Evolutionary conservation across 2,113 vertebrate species (phyloP), one percentile per base, ranked within the genome.

Genomic region (Origma solitaria): DNA sequence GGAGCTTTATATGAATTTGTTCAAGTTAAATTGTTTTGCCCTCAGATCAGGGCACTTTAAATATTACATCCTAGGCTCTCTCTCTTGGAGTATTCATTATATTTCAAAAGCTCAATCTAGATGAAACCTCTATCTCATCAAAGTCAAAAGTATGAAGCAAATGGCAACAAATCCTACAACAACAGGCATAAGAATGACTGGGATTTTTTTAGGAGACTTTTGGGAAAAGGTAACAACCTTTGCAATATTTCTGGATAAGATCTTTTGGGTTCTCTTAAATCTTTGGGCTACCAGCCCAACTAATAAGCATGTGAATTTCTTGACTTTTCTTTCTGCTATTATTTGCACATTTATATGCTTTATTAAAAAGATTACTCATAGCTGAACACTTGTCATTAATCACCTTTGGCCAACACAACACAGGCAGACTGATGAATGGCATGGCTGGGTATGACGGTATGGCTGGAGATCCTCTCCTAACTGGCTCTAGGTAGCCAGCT

Each of bases 261-360:
- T 56, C 1, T 2, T 2, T 69, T 3, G 1, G 15, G 1, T 3
- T 54, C 62, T 14, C 50, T 73, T 54, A 8, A 57, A 60, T 80
- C 66, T 28, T 51, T 27, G 5, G 23, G 33, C 35, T 89, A 68
- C 6, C 3, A 64, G 30, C 8, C 31, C 45, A 73, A 1, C 50
- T 80, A 82, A 62, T 30, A 42, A 50, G 38, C 28, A 72, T 45
- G 31, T 23, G 11, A 9, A 71, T 72, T 65, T 82, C 54, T 92
- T 58, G 16, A 40, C 1, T 6, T 62, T 77, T 89, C 40, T 66
- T 82, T 77, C 68, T 82, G 57, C 42, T 80, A 3, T 58, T 80
- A 10, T 75, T 88, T 91, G 27, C 47, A 75, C 45, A 42, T 79
- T 80, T 28, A 54, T 11, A 24, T 53, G 7, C 69, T 86, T 12